These are phyloP conservation scores for Operophtera brumata DNA, from an alignment of 2,888 invertebrate genomes.

Conservation along the genomic window DNA sequence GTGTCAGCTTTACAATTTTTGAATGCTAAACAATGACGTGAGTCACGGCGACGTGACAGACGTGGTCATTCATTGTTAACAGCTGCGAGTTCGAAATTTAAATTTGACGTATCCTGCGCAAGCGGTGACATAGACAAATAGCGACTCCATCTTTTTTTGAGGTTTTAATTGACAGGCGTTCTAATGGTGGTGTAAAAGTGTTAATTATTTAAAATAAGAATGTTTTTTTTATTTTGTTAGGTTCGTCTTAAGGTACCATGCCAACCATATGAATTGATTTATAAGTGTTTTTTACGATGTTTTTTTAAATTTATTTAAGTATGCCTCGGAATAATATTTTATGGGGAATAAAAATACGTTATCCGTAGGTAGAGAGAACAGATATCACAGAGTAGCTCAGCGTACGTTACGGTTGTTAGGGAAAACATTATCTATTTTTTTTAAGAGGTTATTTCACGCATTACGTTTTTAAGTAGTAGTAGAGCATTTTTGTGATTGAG, in stretches of 20 bases:
- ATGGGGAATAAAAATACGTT: no score
- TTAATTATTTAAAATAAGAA: slow-evolving; percentile 5
- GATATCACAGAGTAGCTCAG: no score
- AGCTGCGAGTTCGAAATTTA: slow-evolving; percentile 49
- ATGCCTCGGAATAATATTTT: no score
- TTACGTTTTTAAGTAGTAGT: no score
- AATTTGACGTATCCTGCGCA: slow-evolving; percentile 54
- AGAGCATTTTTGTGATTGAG: no score
- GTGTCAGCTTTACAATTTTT: slow-evolving; percentile 36
- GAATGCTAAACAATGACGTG: slow-evolving; percentile 23
- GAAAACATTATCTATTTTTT: no score
- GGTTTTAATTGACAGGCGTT: slow-evolving; percentile 42
- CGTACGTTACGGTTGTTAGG: no score
- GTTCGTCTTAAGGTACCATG: no score
- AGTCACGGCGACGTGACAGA: slow-evolving; percentile 14
- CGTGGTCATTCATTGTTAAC: slow-evolving; percentile 19
- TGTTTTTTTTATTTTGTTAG: not conserved
- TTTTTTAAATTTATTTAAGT: no score
- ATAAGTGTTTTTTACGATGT: not conserved
- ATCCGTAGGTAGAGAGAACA: no score
- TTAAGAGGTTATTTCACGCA: no score
- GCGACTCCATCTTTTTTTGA: slow-evolving; percentile 34
- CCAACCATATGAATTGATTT: not conserved
- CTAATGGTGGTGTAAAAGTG: slow-evolving; percentile 10
- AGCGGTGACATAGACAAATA: slow-evolving; percentile 51